Conservation (phyloP, 92 coral and sea anemone genomes). For the Actinostola sp. region DNA sequence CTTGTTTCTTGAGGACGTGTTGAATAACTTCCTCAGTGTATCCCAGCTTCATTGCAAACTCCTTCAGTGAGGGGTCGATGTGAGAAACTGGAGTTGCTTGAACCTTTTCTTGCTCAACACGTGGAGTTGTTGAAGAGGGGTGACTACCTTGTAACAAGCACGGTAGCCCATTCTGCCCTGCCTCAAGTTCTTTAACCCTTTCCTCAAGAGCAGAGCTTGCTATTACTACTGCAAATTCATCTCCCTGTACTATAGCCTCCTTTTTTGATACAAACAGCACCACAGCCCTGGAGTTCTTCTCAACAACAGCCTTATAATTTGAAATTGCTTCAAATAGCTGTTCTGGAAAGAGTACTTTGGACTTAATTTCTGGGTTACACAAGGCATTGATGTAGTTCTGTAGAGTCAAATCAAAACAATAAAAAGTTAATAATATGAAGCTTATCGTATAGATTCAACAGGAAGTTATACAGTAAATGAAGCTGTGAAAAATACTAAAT, state of each 20-base stretch:
- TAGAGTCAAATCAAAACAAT: slow-evolving; percentile 5
- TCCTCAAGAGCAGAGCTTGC: slow-evolving; percentile 74
- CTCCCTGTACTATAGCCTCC: slow-evolving; percentile 57
- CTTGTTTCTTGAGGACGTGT: slow-evolving; percentile 78
- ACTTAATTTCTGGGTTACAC: slow-evolving; percentile 62
- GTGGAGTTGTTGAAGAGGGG: neutral
- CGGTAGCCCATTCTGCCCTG: slow-evolving; percentile 20
- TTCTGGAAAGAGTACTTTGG: slow-evolving; percentile 42
- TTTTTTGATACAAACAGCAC: slow-evolving; percentile 55
- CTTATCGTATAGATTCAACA: no score
- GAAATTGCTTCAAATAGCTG: slow-evolving; percentile 39
- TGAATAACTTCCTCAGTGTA: slow-evolving; percentile 82
- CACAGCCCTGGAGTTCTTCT: slow-evolving; percentile 70
- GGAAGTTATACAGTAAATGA: no score
- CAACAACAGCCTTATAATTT: slow-evolving; percentile 39
- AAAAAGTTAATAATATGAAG: no score
- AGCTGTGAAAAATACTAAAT: slow-evolving; percentile 6
- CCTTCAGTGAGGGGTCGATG: slow-evolving; percentile 80
- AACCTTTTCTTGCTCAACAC: slow-evolving; percentile 13
- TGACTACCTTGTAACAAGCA: neutral
- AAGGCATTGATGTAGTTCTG: slow-evolving; percentile 69
- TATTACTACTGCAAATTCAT: slow-evolving; percentile 67
- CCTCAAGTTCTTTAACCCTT: slow-evolving; percentile 34
- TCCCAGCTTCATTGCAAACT: slow-evolving; percentile 92
- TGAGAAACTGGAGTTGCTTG: slow-evolving; percentile 15